Base-by-base conservation (phyloP, 2,113 vertebrate species). In the Condylura cristata region DNA sequence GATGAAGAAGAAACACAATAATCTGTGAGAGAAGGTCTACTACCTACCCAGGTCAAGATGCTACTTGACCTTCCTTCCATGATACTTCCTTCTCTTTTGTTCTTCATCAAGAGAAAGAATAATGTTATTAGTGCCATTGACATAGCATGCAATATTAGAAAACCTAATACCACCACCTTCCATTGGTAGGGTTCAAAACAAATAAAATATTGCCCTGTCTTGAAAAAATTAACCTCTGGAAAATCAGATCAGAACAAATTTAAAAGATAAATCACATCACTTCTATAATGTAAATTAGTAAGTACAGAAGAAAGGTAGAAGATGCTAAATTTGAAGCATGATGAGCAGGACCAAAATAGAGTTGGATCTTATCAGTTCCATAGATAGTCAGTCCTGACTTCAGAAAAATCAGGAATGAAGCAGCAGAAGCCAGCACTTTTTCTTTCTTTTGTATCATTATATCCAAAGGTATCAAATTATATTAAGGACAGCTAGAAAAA, bases 241-340 rank as follows among this genome's bases (percentile, higher is more conserved):
- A 95, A 83, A 88, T 66, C 39, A 90, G 34, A 65, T 68, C 11
- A 71, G 56, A 92, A 90, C n/a, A 39, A 39, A 68, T 85, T 51
- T 63, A 9, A 20, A 34, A 12, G 6, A 4, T 2, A 85, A 75
- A 28, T 8, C 48, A 39, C 17, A 13, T 32, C 6, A 1, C 53
- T 86, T 83, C 22, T 78, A 60, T 60, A 70, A 78, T 30, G 60
- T 58, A 48, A 78, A 70, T 32, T 8, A 89, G 13, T 75, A 65
- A 92, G 30, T 53, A 44, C 37, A 34, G 28, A 66, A 63, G 5
- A 53, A 30, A 96, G 13, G n/a, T 9, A 8, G 41, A 84, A 74
- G 80, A 10, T 83, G 44, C 20, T 66, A 32, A 90, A 83, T n/a
- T 22, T 22, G 14, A 78, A 79, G 61, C 17, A 28, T 28, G 3